Evolutionary conservation across 2,888 invertebrate species (phyloP).

Genomic region (Papilio gigon): DNA sequence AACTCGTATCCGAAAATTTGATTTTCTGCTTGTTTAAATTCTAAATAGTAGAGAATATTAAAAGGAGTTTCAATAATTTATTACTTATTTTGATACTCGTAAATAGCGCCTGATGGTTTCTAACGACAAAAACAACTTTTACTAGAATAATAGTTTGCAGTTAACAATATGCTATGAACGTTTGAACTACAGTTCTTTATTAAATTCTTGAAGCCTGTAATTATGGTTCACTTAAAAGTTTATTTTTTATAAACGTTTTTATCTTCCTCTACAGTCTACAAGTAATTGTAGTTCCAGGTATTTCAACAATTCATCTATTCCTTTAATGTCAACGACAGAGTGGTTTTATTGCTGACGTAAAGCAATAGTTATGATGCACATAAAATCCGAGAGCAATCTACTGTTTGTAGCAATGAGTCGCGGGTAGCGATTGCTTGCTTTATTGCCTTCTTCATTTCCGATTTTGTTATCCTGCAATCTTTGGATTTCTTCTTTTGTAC

Average conservation of each 20-base stretch:
- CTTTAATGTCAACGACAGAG: conserved; percentile 23
- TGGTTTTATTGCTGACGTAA: conserved; percentile 29
- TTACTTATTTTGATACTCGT: background rate
- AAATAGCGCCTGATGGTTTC: background rate
- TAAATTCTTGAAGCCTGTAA: background rate
- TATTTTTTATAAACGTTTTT: background rate
- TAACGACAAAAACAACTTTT: background rate
- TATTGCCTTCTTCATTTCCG: conserved; percentile 21
- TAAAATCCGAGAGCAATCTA: conserved; percentile 32
- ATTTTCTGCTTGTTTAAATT: background rate
- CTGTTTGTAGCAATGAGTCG: conserved; percentile 20
- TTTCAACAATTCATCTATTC: conserved; percentile 31
- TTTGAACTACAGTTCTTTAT: background rate
- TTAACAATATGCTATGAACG: background rate
- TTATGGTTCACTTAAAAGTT: background rate
- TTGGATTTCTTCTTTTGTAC: background rate
- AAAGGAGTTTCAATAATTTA: background rate
- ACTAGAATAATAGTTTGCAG: background rate
- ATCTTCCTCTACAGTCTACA: background rate
- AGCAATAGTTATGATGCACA: conserved; percentile 32
- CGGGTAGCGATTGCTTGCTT: conserved; percentile 12
- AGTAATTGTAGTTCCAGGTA: conserved; percentile 24
- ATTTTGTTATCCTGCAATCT: conserved; percentile 17
- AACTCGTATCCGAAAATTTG: background rate
- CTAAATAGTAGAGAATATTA: background rate